phyloP scores from a whole-genome alignment of 2,888 invertebrate genomes.

The Drosophila histrio region DNA sequence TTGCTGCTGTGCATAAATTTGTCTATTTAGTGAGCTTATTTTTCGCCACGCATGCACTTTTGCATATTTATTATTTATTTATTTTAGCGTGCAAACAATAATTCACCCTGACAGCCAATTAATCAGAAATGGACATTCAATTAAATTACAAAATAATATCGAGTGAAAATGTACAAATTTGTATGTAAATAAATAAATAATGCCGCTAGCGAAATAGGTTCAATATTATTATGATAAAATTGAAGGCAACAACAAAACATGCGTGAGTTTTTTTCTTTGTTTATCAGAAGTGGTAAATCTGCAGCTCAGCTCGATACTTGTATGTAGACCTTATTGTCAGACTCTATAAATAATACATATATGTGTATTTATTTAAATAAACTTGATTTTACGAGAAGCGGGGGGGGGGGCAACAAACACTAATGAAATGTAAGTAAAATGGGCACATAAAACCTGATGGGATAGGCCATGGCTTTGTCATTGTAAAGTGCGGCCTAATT shows the following conservation, averaged over 20 bases:
- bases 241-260: conserved; percentile 54
- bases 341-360: conserved; percentile 42
- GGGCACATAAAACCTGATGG: conserved; percentile 48
- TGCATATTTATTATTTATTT: conserved; percentile 77
- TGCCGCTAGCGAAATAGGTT: conserved; percentile 55
- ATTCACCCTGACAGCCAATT: conserved; percentile 77
- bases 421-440: conserved; percentile 40
- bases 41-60: conserved; percentile 57
- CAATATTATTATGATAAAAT: conserved; percentile 55
- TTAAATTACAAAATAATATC: conserved; percentile 72
- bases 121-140: conserved; percentile 78
- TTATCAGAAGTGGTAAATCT: not conserved
- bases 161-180: conserved; percentile 37
- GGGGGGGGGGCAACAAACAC: conserved; percentile 19
- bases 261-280: not conserved
- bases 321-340: conserved; percentile 13
- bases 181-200: conserved; percentile 47
- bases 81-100: conserved; percentile 63
- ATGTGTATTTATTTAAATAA: conserved; percentile 38
- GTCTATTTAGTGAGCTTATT: conserved; percentile 46
- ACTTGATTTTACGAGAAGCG: conserved; percentile 43
- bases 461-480: conserved; percentile 60
- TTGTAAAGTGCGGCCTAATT: conserved; percentile 61
- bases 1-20: conserved; percentile 62
- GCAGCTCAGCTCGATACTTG: not conserved